Percentiles rank a stretch among this genome's conserved stretches.
phyloP scores from a whole-genome alignment of 1,140 invertebrate genomes.

The Eriosoma lanigerum region DNA sequence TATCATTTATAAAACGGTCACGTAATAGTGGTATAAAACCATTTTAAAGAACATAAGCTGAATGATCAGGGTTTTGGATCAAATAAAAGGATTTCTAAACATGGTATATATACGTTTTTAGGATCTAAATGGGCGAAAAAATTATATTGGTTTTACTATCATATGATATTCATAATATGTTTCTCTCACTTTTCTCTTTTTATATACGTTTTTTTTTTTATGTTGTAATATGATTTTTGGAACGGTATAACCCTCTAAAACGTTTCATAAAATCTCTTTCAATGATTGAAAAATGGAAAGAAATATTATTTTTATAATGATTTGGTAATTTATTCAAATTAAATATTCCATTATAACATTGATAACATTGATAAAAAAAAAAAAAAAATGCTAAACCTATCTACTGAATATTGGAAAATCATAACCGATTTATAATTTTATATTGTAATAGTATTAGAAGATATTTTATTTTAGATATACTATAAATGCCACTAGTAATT shows the following conservation, averaged over 20 bases:
- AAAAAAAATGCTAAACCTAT: too few relatives aligned
- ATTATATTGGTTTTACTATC: background rate
- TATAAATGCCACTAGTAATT: too few relatives aligned
- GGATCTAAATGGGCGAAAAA: background rate
- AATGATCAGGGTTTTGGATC: background rate
- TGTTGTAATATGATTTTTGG: background rate
- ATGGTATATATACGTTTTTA: background rate
- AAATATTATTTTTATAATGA: too few relatives aligned
- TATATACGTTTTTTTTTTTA: background rate
- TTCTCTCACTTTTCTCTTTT: too few relatives aligned
- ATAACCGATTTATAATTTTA: too few relatives aligned
- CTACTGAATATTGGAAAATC: too few relatives aligned
- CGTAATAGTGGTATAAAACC: constrained; percentile 12
- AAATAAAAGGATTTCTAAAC: background rate
- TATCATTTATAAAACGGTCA: constrained; percentile 39
- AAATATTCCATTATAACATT: too few relatives aligned
- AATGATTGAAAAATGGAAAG: background rate
- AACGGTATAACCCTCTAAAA: background rate
- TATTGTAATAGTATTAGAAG: too few relatives aligned
- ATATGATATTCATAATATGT: background rate
- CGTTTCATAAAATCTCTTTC: background rate
- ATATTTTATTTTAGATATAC: too few relatives aligned
- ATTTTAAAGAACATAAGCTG: constrained; percentile 25
- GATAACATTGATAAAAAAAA: too few relatives aligned
- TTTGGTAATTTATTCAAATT: too few relatives aligned